Conservation (phyloP, 2,888 invertebrate genomes). For the Latheticus oryzae region DNA sequence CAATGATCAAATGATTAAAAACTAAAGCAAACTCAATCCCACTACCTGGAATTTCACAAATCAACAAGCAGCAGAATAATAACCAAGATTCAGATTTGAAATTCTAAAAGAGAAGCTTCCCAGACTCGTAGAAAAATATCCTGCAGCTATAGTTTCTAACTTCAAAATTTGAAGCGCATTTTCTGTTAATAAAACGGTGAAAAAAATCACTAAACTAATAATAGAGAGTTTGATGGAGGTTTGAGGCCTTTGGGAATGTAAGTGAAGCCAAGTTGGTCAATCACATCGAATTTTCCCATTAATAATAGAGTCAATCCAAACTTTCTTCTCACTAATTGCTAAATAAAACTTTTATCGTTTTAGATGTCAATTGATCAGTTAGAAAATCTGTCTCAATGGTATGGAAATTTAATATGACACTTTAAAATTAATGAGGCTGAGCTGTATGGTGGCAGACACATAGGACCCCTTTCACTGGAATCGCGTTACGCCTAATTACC, state of each 20-base stretch:
- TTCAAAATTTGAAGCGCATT: too few species aligned
- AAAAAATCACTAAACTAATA: too few species aligned
- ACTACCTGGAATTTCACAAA: neutral
- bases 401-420: constrained; percentile 42
- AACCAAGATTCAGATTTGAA: neutral
- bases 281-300: constrained; percentile 18
- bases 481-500: constrained; percentile 39
- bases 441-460: constrained; percentile 38
- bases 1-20: too few species aligned
- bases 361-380: too few species aligned
- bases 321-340: neutral
- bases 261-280: constrained; percentile 18
- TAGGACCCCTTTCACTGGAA: constrained; percentile 37
- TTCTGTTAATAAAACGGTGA: too few species aligned
- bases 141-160: too few species aligned
- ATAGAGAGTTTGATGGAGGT: constrained; percentile 29
- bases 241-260: constrained; percentile 7
- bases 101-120: too few species aligned
- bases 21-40: too few species aligned
- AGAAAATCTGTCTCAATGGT: constrained; percentile 6
- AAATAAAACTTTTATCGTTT: too few species aligned
- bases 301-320: too few species aligned
- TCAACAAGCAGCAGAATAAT: neutral
- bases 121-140: too few species aligned
- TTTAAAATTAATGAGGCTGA: constrained; percentile 42